Evolutionary conservation across 2,797 vertebrate genomes (phyloP).

Genomic region (Setipinna tenuifilis): DNA sequence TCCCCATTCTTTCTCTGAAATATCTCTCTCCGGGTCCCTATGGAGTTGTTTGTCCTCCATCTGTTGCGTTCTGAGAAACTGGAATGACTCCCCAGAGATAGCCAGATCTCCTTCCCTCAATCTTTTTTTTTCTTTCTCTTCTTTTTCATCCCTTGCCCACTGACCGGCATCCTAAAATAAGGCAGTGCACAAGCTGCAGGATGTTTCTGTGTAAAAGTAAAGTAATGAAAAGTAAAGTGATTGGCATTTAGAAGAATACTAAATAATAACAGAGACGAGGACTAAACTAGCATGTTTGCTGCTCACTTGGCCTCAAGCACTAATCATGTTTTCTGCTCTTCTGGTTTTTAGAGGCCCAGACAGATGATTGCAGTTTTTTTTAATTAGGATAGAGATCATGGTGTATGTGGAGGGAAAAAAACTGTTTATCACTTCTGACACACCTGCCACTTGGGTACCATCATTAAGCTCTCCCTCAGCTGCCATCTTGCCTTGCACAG

Average conservation of each 20-base stretch:
- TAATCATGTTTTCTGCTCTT: constrained; percentile 51
- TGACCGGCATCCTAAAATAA: constrained; percentile 35
- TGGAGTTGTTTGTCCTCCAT: background rate
- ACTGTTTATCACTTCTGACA: constrained; percentile 59
- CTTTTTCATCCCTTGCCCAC: background rate
- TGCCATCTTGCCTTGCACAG: constrained; percentile 56
- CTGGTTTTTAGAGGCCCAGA: background rate
- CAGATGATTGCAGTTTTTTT: constrained; percentile 34
- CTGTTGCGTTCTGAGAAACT: constrained; percentile 42
- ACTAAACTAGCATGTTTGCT: background rate
- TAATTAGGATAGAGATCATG: constrained; percentile 39
- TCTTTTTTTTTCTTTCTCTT: constrained; percentile 38
- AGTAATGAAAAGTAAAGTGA: too few species aligned
- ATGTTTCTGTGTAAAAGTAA: constrained; percentile 1
- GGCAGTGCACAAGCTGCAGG: background rate
- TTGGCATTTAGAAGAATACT: too few species aligned
- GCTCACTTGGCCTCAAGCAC: constrained; percentile 32
- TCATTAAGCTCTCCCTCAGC: constrained; percentile 67
- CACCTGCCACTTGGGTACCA: constrained; percentile 63
- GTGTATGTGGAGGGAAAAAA: constrained; percentile 36
- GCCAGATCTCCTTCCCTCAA: constrained; percentile 10
- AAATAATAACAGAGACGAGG: background rate
- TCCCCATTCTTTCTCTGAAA: background rate
- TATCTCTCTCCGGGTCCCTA: background rate
- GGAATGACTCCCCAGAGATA: constrained; percentile 25